These are phyloP conservation scores for Dexiosoma caninum DNA, from an alignment of 2,888 invertebrate species.

Conservation along the genomic window DNA sequence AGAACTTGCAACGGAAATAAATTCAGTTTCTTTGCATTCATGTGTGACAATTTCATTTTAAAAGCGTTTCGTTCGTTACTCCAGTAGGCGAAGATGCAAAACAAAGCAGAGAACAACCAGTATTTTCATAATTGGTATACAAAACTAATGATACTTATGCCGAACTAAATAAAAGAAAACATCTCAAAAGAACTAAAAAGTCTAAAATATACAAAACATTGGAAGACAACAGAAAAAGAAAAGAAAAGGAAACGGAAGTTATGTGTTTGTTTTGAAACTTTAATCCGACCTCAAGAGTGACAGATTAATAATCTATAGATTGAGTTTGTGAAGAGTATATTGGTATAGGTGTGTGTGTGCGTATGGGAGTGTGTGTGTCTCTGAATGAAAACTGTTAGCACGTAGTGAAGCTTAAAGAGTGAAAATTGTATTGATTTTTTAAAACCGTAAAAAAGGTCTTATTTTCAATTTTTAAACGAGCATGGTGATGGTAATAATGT, in stretches of 20 bases:
- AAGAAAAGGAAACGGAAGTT: slow-evolving; percentile 9
- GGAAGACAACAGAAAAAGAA: background rate
- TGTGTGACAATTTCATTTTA: slow-evolving; percentile 42
- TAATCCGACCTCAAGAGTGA: background rate
- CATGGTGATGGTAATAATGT: background rate
- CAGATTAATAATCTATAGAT: background rate
- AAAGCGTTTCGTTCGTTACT: background rate
- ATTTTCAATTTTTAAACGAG: too few species aligned
- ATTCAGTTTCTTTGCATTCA: slow-evolving; percentile 59
- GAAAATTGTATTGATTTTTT: background rate
- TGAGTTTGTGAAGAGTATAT: background rate
- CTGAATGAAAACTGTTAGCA: too few species aligned
- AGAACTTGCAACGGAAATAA: slow-evolving; percentile 55
- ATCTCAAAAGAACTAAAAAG: background rate
- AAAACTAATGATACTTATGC: slow-evolving; percentile 3
- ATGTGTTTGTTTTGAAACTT: background rate
- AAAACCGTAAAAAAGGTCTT: background rate
- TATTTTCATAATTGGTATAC: slow-evolving; percentile 11
- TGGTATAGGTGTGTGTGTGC: background rate
- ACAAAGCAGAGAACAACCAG: background rate
- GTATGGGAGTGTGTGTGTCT: background rate
- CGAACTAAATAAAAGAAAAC: background rate
- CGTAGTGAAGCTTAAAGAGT: too few species aligned
- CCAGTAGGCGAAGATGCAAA: background rate
- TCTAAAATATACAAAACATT: background rate